phyloP scores from a whole-genome alignment of 2,113 vertebrate genomes.

The Scomber japonicus region DNA sequence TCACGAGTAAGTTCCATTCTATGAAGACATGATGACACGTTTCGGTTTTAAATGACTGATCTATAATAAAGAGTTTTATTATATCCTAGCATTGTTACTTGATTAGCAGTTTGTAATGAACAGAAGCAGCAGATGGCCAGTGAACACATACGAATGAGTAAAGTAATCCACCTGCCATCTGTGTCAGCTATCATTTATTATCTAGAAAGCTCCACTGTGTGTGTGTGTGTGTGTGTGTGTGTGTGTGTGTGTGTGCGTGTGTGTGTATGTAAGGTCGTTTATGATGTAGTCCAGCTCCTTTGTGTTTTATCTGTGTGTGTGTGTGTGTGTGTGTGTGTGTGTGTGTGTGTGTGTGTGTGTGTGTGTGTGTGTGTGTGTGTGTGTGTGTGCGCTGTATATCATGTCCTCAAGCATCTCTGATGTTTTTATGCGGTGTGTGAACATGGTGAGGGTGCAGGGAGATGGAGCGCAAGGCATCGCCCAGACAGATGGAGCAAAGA shows the following conservation, averaged over 20 bases:
- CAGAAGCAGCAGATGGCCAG: conserved; percentile 16
- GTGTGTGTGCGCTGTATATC: background rate
- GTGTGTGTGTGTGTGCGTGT: no score
- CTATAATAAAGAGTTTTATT: background rate
- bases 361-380: no score
- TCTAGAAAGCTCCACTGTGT: background rate
- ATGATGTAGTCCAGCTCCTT: background rate
- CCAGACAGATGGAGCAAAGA: conserved; percentile 13
- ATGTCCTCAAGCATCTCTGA: background rate
- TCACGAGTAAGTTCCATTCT: no score
- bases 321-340: no score
- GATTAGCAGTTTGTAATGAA: background rate
- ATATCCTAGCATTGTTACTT: background rate
- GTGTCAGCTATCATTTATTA: background rate
- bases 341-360: no score
- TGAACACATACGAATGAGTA: background rate
- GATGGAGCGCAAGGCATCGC: background rate
- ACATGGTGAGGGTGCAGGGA: background rate
- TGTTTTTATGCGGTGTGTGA: background rate
- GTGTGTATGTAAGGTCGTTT: background rate
- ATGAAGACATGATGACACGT: background rate
- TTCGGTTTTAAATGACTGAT: background rate
- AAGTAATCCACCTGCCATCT: background rate
- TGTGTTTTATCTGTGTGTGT: background rate
- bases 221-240: no score